Conservation (phyloP, 2,797 vertebrate genomes). For the Trachops cirrhosus region DNA sequence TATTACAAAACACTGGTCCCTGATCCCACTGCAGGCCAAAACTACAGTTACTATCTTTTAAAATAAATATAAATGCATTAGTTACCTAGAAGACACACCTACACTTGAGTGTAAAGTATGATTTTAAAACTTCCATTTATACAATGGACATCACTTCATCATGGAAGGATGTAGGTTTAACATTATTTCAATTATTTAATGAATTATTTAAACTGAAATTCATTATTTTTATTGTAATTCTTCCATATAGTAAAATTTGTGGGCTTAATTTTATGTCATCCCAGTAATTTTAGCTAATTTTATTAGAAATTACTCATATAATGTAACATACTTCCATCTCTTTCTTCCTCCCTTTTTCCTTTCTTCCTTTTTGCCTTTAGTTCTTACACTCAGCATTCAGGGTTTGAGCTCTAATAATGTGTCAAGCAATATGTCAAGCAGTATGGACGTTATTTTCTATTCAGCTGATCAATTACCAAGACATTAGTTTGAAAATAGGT, state of each 20-base stretch:
- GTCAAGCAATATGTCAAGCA: neutral
- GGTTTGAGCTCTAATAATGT: neutral
- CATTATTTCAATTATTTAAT: neutral
- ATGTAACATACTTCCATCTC: neutral
- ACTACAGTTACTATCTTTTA: neutral
- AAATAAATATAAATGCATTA: neutral
- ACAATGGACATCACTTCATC: neutral
- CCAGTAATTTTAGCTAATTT: neutral
- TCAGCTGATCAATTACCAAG: neutral
- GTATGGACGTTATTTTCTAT: neutral
- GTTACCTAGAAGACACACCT: neutral
- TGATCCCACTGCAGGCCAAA: neutral
- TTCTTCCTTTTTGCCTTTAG: neutral
- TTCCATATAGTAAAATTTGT: neutral
- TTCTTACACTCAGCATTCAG: neutral
- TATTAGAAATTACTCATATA: neutral
- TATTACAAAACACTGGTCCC: neutral
- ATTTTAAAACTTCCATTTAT: neutral
- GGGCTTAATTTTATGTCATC: neutral
- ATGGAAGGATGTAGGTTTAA: neutral
- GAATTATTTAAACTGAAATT: neutral
- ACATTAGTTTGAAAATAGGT: constrained; percentile 23
- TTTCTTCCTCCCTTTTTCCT: neutral
- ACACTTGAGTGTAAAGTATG: neutral
- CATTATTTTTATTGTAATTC: neutral